These are phyloP conservation scores for Arvicanthis niloticus DNA, from an alignment of 2,113 vertebrate genomes.

Conservation along the genomic window DNA sequence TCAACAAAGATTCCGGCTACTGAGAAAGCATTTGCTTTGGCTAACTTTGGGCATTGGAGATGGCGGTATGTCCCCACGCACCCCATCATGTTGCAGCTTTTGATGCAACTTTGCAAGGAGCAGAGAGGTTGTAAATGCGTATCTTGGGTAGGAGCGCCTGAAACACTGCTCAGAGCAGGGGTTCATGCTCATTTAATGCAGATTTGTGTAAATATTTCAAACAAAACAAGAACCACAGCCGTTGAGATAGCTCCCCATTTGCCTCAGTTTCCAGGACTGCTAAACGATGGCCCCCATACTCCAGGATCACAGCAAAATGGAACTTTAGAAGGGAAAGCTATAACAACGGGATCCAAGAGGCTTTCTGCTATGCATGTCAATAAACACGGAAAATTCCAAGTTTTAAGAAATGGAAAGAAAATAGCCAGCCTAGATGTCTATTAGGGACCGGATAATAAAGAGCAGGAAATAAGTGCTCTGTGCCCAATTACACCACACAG, in stretches of 20 bases:
- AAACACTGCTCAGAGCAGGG: neutral
- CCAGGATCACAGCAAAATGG: constrained; percentile 19
- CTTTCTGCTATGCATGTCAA: neutral
- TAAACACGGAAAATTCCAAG: neutral
- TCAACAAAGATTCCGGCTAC: neutral
- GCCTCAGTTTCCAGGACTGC: neutral
- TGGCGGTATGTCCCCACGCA: neutral
- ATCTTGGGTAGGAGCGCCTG: neutral
- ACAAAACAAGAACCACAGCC: neutral
- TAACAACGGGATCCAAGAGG: neutral
- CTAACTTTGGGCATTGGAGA: fast-evolving
- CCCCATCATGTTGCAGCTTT: neutral
- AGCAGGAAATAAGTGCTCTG: constrained; percentile 48
- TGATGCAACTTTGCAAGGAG: neutral
- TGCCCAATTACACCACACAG: constrained; percentile 64
- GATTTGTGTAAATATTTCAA: neutral
- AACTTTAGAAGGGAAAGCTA: neutral
- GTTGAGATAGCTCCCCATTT: neutral
- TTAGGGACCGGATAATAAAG: constrained; percentile 46
- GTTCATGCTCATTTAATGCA: neutral
- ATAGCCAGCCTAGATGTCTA: constrained; percentile 22
- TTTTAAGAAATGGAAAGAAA: constrained; percentile 33
- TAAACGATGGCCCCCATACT: neutral
- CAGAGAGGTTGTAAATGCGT: neutral
- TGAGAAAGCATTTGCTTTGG: neutral